phyloP scores from a whole-genome alignment of 2,113 vertebrate species.

The Scartelaos histophorus region DNA sequence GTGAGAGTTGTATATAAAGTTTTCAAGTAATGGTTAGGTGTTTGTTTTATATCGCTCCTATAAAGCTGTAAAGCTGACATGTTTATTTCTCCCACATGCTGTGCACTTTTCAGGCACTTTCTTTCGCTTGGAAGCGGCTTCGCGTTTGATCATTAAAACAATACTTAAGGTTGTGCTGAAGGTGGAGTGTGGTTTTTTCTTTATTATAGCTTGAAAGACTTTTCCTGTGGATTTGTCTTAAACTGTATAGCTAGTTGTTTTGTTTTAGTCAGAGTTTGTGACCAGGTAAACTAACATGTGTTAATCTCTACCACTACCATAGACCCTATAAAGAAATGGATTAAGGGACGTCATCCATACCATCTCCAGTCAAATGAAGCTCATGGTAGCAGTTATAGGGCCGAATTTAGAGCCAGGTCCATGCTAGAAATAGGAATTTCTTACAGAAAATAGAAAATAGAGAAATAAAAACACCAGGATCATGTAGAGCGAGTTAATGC shows the following conservation, averaged over 20 bases:
- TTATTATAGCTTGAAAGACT: conserved; percentile 30
- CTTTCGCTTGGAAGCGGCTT: conserved; percentile 20
- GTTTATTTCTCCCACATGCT: conserved; percentile 22
- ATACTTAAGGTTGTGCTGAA: conserved; percentile 18
- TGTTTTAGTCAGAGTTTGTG: not conserved
- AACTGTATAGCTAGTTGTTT: not conserved
- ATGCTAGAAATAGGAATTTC: no score
- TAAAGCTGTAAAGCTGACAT: conserved; percentile 41
- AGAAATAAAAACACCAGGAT: no score
- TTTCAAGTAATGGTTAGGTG: conserved; percentile 32
- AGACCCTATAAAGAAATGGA: no score
- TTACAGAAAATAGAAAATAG: no score
- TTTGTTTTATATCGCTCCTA: conserved; percentile 38
- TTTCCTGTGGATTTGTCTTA: not conserved
- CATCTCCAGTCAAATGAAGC: no score
- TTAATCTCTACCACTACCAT: no score
- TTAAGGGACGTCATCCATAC: no score
- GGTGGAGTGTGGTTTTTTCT: conserved; percentile 20
- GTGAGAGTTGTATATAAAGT: conserved; percentile 18
- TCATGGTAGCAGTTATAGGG: no score
- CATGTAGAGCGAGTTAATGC: no score
- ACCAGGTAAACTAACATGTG: not conserved
- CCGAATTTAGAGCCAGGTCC: no score
- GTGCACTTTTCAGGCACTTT: conserved; percentile 16
- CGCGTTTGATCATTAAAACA: conserved; percentile 29